A percentile compares a stretch with the other conserved stretches of the same genome.
These are phyloP conservation scores for Oreonectes daqikongensis DNA, from an alignment of 2,797 vertebrate species.

Conservation along the genomic window DNA sequence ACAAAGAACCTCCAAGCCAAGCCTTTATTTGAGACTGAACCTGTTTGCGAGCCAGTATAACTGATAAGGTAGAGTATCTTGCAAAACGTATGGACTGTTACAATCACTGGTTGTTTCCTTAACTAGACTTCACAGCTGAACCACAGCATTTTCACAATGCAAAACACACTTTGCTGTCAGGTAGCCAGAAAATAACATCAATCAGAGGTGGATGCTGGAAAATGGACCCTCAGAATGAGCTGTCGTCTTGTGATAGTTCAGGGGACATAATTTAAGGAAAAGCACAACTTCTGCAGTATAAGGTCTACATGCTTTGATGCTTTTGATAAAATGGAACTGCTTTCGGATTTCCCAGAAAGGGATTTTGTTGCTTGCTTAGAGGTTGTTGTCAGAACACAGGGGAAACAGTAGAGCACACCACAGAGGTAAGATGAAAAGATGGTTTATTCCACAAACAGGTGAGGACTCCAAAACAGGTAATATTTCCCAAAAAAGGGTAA, in stretches of 20 bases:
- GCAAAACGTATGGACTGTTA: neutral
- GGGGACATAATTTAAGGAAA: constrained; percentile 5
- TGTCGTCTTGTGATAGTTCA: constrained; percentile 10
- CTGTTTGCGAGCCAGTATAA: neutral
- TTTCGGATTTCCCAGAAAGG: neutral
- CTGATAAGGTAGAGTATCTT: neutral
- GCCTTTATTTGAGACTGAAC: neutral
- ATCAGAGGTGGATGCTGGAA: neutral
- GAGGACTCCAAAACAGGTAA: no score
- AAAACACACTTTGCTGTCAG: constrained; percentile 15
- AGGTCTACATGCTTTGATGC: neutral
- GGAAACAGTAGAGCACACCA: no score
- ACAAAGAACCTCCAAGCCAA: neutral
- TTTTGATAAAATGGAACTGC: neutral
- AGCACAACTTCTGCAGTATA: neutral
- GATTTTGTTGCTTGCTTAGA: no score
- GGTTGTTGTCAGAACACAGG: no score
- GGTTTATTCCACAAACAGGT: no score
- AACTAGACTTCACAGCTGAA: neutral
- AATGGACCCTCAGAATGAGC: constrained; percentile 19
- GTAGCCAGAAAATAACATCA: constrained; percentile 4
- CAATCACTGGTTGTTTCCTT: neutral
- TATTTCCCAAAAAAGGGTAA: no score
- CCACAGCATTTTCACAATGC: neutral
- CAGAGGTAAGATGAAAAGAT: no score